A percentile compares a stretch with the other conserved stretches of the same genome.
These are phyloP conservation scores for Bujurquina vittata DNA, from an alignment of 2,113 vertebrate genomes.

Conservation along the genomic window DNA sequence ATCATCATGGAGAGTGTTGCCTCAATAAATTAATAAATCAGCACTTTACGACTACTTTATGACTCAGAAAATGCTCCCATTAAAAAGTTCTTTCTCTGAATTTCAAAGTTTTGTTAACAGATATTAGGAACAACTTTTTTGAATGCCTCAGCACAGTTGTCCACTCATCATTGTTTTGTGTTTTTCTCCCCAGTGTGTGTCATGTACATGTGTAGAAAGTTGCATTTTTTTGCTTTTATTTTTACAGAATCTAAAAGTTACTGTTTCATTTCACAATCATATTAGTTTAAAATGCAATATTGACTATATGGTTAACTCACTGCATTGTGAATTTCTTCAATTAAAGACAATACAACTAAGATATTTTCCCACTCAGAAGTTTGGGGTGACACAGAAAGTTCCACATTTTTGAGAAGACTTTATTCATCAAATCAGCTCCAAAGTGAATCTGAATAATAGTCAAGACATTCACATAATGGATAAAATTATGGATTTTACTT, in stretches of 20 bases:
- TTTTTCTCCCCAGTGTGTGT: too few relatives aligned
- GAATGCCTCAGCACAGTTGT: neutral
- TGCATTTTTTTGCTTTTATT: neutral
- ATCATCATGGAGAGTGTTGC: neutral
- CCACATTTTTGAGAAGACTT: neutral
- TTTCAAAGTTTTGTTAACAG: neutral
- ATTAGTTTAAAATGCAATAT: too few relatives aligned
- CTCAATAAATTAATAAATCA: neutral
- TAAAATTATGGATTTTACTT: neutral
- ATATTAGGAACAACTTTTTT: neutral
- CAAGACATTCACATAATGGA: too few relatives aligned
- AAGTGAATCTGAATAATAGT: rapidly evolving
- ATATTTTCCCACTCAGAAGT: rapidly evolving
- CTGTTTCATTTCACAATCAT: too few relatives aligned
- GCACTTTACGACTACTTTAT: neutral
- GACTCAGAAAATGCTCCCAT: neutral
- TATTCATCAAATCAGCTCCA: neutral
- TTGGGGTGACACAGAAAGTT: neutral
- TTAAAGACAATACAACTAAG: neutral
- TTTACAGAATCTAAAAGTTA: neutral
- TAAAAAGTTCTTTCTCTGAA: neutral
- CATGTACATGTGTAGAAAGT: neutral
- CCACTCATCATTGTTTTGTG: neutral
- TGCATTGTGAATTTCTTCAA: neutral
- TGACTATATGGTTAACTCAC: neutral